Conservation (phyloP, 2,888 invertebrate genomes). For the Mythimna albipuncta region DNA sequence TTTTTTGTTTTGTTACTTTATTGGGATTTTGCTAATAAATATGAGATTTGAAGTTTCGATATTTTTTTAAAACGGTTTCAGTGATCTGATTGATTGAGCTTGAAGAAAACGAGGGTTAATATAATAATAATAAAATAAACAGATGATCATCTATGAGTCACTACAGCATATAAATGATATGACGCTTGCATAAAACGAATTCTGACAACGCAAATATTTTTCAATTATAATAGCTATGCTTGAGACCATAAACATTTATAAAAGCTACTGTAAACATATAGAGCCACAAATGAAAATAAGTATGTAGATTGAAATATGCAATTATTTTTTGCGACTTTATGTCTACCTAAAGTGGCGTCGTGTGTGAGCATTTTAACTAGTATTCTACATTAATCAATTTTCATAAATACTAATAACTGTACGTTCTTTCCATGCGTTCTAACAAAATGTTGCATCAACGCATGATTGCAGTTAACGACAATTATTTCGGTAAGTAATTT, state of each 20-base stretch:
- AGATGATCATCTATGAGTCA: slow-evolving; percentile 10
- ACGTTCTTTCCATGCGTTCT: slow-evolving; percentile 87
- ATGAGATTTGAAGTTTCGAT: neutral
- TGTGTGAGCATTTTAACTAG: slow-evolving; percentile 64
- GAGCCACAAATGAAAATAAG: slow-evolving; percentile 7
- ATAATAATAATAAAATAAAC: neutral
- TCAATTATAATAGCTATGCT: slow-evolving; percentile 14
- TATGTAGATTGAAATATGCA: slow-evolving; percentile 36
- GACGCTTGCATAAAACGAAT: slow-evolving; percentile 9
- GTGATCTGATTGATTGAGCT: neutral
- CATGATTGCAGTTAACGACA: slow-evolving; percentile 97
- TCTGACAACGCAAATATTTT: slow-evolving; percentile 6
- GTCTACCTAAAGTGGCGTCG: slow-evolving; percentile 62
- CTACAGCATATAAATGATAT: neutral
- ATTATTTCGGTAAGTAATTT: slow-evolving; percentile 98
- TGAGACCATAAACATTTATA: slow-evolving; percentile 15
- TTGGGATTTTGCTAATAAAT: too few species aligned
- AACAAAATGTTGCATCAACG: slow-evolving; percentile 85
- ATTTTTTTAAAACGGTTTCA: neutral
- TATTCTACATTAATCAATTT: slow-evolving; percentile 53
- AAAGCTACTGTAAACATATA: slow-evolving; percentile 19
- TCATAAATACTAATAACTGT: slow-evolving; percentile 73
- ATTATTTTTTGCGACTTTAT: slow-evolving; percentile 31
- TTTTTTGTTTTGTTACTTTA: neutral
- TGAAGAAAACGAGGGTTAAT: slow-evolving; percentile 6